Evolutionary conservation across 2,797 vertebrate species (phyloP).

Genomic region (Steatocranus sp.): DNA sequence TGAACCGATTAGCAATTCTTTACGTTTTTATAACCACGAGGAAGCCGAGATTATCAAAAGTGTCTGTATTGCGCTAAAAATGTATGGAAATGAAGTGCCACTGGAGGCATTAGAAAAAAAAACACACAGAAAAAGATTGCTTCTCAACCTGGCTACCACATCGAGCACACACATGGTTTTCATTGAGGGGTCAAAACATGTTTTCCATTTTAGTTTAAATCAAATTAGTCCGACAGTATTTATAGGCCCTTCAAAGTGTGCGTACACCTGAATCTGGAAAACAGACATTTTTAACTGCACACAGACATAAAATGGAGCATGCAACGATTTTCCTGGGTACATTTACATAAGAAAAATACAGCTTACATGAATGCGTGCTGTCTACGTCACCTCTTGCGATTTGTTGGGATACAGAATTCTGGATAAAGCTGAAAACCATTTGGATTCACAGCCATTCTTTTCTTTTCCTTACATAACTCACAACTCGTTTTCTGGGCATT

Average conservation of each 20-base stretch:
- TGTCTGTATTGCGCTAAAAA: background rate
- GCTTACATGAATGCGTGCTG: background rate
- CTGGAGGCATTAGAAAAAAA: background rate
- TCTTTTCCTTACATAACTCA: background rate
- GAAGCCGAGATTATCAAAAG: background rate
- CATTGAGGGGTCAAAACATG: constrained; percentile 61
- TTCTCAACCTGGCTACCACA: constrained; percentile 54
- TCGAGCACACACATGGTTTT: constrained; percentile 54
- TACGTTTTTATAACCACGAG: background rate
- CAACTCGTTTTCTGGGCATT: background rate
- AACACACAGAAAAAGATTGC: background rate
- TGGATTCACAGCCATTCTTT: background rate
- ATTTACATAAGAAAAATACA: background rate
- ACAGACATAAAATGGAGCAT: background rate
- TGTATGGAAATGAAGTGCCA: constrained; percentile 38
- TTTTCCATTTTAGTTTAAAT: constrained; percentile 73
- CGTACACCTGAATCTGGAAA: constrained; percentile 33
- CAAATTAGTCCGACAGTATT: constrained; percentile 64
- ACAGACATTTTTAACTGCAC: background rate
- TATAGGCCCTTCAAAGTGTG: constrained; percentile 43
- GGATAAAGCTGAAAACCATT: background rate
- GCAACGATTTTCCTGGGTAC: background rate
- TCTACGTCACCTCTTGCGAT: background rate
- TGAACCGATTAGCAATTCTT: background rate
- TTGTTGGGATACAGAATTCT: background rate